Evolutionary conservation across 2,888 invertebrate genomes (phyloP).

Genomic region (Rhimphoctona megacephalus): DNA sequence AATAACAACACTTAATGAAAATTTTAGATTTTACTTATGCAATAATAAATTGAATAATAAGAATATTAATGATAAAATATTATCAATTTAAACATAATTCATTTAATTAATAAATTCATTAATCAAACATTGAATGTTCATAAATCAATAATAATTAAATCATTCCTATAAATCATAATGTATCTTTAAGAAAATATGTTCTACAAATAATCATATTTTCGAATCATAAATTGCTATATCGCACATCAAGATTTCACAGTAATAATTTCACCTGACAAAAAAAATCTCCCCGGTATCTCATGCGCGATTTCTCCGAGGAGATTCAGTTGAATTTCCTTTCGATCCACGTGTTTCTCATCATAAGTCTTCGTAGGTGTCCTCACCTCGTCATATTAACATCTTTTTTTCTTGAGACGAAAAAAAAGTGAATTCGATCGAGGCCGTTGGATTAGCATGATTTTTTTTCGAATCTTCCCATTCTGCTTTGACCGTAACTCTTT

Average conservation of each 20-base stretch:
- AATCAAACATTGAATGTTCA: background rate
- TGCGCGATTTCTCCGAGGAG: conserved; percentile 51
- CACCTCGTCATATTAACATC: conserved; percentile 10
- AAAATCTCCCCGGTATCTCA: conserved; percentile 28
- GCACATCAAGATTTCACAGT: conserved; percentile 2
- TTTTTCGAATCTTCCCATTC: conserved; percentile 52
- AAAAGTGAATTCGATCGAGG: conserved; percentile 41
- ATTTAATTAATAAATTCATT: background rate
- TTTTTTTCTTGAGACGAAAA: conserved; percentile 27
- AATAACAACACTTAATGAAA: background rate
- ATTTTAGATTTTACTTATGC: background rate
- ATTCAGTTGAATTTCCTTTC: conserved; percentile 34
- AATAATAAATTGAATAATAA: background rate
- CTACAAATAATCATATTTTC: background rate
- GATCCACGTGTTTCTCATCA: background rate
- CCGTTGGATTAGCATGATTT: conserved; percentile 57
- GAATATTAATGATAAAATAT: background rate
- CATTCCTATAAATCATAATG: background rate
- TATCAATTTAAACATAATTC: background rate
- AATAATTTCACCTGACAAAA: conserved; percentile 11
- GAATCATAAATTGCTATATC: background rate
- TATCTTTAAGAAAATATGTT: background rate
- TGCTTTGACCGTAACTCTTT: conserved; percentile 25
- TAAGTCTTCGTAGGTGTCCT: conserved; percentile 15
- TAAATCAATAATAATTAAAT: background rate